Conservation (phyloP, 2,888 invertebrate genomes). For the Xestobium rufovillosum region DNA sequence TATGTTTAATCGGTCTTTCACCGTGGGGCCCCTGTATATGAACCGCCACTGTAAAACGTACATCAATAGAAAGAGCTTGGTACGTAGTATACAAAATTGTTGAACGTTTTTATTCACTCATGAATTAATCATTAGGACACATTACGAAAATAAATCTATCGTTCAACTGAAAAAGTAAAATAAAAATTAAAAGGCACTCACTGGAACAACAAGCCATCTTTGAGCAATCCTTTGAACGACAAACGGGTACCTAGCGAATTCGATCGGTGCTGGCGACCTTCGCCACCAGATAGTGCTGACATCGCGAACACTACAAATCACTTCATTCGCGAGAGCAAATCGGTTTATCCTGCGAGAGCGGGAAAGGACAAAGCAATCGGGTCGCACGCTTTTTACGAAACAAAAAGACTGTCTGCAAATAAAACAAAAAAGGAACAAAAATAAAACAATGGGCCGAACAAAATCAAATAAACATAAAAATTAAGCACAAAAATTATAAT, state of each 20-base stretch:
- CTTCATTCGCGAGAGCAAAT: too few relatives aligned
- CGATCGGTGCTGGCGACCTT: conserved; percentile 36
- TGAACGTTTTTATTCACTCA: too few relatives aligned
- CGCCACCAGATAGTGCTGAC: conserved; percentile 39
- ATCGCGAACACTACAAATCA: conserved; percentile 23
- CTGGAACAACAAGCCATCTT: conserved; percentile 39
- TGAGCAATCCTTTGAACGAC: conserved; percentile 38
- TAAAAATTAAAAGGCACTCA: conserved; percentile 30
- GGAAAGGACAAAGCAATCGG: background rate
- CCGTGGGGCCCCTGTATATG: too few relatives aligned
- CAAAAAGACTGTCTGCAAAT: conserved; percentile 2
- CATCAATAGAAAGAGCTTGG: too few relatives aligned
- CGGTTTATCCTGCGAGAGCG: background rate
- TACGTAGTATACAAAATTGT: too few relatives aligned
- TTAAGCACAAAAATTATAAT: too few relatives aligned
- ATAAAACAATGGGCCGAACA: too few relatives aligned
- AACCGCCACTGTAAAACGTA: too few relatives aligned
- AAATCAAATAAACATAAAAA: too few relatives aligned
- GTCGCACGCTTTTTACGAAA: too few relatives aligned
- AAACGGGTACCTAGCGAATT: conserved; percentile 36
- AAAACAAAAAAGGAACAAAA: background rate
- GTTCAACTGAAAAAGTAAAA: conserved; percentile 16
- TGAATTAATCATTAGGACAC: too few relatives aligned
- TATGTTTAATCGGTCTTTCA: too few relatives aligned
- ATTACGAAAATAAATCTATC: background rate